Conservation (phyloP, 1,140 invertebrate genomes). For the Leptopilina clavipes region DNA sequence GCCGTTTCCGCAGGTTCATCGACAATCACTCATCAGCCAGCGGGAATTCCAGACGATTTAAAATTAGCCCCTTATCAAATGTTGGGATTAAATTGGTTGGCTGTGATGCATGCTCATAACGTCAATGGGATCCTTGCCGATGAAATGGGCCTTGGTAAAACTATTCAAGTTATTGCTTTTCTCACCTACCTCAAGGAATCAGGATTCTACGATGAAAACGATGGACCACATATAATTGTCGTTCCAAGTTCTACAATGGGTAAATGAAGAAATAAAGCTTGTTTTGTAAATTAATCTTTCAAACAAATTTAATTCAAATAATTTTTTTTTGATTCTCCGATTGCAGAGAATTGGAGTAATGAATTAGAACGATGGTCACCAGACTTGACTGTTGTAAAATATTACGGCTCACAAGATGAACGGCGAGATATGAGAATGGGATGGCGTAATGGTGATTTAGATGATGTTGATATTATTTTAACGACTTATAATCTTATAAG, state of each 20-base stretch:
- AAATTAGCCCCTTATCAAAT: slow-evolving; percentile 92
- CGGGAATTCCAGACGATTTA: slow-evolving; percentile 73
- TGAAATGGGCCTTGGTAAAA: slow-evolving; percentile 94
- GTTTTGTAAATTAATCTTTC: too few relatives aligned
- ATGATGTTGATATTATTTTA: slow-evolving; percentile 88
- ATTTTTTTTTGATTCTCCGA: slow-evolving; percentile 11
- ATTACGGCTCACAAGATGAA: slow-evolving; percentile 92
- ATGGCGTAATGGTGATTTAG: slow-evolving; percentile 84
- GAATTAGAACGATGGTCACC: slow-evolving; percentile 92
- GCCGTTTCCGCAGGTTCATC: slow-evolving; percentile 82
- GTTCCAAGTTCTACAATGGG: slow-evolving; percentile 94
- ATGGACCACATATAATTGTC: slow-evolving; percentile 89
- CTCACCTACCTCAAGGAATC: slow-evolving; percentile 89
- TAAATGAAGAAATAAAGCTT: slow-evolving; percentile 63
- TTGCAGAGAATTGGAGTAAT: slow-evolving; percentile 83
- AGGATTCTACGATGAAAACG: slow-evolving; percentile 72
- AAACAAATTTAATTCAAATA: neutral
- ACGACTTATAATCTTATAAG: slow-evolving; percentile 91
- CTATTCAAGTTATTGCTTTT: slow-evolving; percentile 93
- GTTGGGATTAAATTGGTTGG: slow-evolving; percentile 95
- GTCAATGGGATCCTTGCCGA: slow-evolving; percentile 96
- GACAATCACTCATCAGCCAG: slow-evolving; percentile 81
- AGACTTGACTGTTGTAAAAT: slow-evolving; percentile 84
- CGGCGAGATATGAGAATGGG: slow-evolving; percentile 84
- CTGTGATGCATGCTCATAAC: slow-evolving; percentile 90